These are phyloP conservation scores for Hydropotes inermis DNA, from an alignment of 2,113 vertebrate species.

Conservation along the genomic window DNA sequence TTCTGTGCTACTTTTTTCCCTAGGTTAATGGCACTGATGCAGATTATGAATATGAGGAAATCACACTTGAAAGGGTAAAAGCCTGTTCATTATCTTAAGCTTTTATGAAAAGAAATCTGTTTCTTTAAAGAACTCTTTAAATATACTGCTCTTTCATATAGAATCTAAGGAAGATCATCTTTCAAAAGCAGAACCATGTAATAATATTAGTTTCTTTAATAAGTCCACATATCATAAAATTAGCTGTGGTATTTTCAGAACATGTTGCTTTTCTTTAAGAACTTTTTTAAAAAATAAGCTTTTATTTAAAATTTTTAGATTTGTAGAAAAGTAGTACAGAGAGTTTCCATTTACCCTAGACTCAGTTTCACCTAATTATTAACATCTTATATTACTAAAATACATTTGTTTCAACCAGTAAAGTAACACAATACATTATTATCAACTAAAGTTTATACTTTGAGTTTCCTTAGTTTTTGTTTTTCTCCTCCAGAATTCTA, in stretches of 20 bases:
- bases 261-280: constrained; percentile 28
- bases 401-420: constrained; percentile 27
- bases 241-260: constrained; percentile 26
- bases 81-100: constrained; percentile 37
- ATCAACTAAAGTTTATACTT: not conserved
- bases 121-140: constrained; percentile 37
- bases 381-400: not conserved
- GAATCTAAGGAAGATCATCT: not conserved
- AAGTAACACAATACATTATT: not conserved
- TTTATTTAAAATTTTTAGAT: constrained; percentile 32
- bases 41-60: constrained; percentile 98
- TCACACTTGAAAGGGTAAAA: constrained; percentile 96
- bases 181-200: constrained; percentile 19
- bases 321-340: not conserved
- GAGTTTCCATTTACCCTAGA: not conserved
- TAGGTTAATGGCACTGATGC: constrained; percentile 97
- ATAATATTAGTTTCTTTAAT: constrained; percentile 12
- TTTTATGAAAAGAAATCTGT: constrained; percentile 35
- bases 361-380: not conserved
- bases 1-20: constrained; percentile 46
- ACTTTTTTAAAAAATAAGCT: not conserved
- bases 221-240: constrained; percentile 20
- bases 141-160: constrained; percentile 14
- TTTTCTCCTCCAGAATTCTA: not conserved
- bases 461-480: constrained; percentile 4